Percentiles rank a stretch among this genome's conserved stretches.
Evolutionary conservation across 2,888 invertebrate species (phyloP).

Genomic region (Pollenia labialis): DNA sequence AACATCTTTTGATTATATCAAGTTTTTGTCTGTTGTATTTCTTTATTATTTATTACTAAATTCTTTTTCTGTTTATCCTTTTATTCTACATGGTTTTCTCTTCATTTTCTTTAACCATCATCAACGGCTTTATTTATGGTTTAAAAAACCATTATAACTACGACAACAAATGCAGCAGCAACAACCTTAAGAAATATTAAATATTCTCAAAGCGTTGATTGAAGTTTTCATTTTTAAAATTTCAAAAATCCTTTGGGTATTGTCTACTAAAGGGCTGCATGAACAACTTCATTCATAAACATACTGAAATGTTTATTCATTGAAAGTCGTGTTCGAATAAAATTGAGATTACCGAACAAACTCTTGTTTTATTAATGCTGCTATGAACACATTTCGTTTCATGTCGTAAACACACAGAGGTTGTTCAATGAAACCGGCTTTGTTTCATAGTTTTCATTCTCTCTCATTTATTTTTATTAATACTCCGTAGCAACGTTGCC

Average conservation of each 20-base stretch:
- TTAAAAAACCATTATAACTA: conserved; percentile 8
- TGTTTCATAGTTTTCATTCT: too few species aligned
- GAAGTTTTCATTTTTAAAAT: conserved; percentile 48
- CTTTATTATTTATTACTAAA: conserved; percentile 17
- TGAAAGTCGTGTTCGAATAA: too few species aligned
- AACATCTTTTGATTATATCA: conserved; percentile 45
- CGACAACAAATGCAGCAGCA: not conserved
- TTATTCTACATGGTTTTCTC: not conserved
- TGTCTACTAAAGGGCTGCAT: too few species aligned
- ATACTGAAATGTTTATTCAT: too few species aligned
- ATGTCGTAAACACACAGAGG: too few species aligned
- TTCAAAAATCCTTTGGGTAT: conserved; percentile 59
- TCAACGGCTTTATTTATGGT: conserved; percentile 23
- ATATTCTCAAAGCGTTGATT: conserved; percentile 68
- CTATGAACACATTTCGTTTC: too few species aligned
- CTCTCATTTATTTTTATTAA: too few species aligned
- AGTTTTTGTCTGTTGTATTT: not conserved
- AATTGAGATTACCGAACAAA: too few species aligned
- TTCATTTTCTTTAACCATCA: conserved; percentile 9
- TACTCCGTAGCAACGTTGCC: too few species aligned
- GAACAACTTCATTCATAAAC: too few species aligned
- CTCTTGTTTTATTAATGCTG: too few species aligned
- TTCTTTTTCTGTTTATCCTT: not conserved
- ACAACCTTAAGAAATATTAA: conserved; percentile 45
- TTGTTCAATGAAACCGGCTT: too few species aligned